Conservation (phyloP, 2,888 invertebrate species). For the Drosophila histrio region DNA sequence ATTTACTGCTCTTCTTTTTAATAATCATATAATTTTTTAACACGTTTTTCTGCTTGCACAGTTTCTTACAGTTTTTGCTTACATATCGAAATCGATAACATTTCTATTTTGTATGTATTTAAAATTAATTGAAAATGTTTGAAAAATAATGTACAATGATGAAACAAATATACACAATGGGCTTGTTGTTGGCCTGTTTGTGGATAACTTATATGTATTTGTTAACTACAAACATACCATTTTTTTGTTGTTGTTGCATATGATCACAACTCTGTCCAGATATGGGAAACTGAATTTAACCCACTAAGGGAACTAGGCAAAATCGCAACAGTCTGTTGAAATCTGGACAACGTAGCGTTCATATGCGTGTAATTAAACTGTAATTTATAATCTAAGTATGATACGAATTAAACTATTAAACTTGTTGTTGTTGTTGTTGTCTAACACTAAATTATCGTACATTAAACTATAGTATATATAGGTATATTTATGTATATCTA, state of each 20-base stretch:
- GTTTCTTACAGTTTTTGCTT: constrained; percentile 56
- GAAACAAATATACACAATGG: constrained; percentile 35
- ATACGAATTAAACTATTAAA: constrained; percentile 42
- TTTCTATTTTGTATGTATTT: too few species aligned
- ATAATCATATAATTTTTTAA: constrained; percentile 35
- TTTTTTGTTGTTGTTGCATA: too few species aligned
- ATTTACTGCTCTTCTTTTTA: constrained; percentile 50
- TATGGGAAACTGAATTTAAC: constrained; percentile 82
- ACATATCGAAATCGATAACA: constrained; percentile 61
- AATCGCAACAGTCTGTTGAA: constrained; percentile 78
- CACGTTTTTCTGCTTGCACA: constrained; percentile 37
- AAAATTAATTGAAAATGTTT: constrained; percentile 26
- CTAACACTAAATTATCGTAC: constrained; percentile 46
- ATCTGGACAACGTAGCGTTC: constrained; percentile 50
- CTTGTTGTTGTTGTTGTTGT: constrained; percentile 6
- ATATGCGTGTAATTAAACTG: constrained; percentile 16
- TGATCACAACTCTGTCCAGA: constrained; percentile 69
- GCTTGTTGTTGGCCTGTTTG: constrained; percentile 35
- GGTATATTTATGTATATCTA: constrained; percentile 23
- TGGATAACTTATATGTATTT: constrained; percentile 18
- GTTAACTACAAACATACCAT: constrained; percentile 39
- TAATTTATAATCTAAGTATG: constrained; percentile 28
- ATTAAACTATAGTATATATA: constrained; percentile 24
- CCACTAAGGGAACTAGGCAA: constrained; percentile 84
- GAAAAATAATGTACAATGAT: constrained; percentile 31